These are phyloP conservation scores for Oxystoma pomonae DNA, from an alignment of 2,888 invertebrate genomes.

Conservation along the genomic window DNA sequence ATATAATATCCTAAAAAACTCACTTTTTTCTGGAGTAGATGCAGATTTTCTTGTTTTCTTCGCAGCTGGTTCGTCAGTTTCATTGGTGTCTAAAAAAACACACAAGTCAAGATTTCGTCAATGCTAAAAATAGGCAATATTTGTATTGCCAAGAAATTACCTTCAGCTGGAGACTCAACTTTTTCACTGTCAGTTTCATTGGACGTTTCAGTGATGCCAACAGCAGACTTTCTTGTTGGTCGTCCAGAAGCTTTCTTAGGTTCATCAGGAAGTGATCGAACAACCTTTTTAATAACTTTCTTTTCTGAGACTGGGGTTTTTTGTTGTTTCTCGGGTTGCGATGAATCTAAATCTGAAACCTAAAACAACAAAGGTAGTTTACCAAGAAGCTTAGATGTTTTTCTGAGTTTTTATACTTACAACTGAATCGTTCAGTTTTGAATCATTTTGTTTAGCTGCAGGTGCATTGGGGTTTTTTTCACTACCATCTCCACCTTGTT, in stretches of 20 bases:
- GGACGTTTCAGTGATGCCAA: not conserved
- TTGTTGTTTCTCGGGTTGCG: not conserved
- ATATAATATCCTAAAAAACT: no score
- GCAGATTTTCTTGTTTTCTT: not conserved
- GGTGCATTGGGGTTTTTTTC: slow-evolving; percentile 10
- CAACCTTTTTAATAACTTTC: slow-evolving; percentile 13
- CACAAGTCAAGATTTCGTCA: no score
- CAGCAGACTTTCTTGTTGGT: slow-evolving; percentile 8
- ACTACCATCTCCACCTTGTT: slow-evolving; percentile 40
- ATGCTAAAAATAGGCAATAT: no score
- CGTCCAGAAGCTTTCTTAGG: slow-evolving; percentile 8
- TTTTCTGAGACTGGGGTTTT: slow-evolving; percentile 13
- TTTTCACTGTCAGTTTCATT: not conserved
- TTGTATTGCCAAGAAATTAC: no score
- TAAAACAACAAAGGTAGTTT: slow-evolving; percentile 8
- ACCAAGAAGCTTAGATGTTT: no score
- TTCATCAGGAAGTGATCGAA: slow-evolving; percentile 6
- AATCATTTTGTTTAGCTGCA: not conserved
- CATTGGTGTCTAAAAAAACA: not conserved
- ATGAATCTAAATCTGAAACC: not conserved
- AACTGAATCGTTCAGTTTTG: not conserved
- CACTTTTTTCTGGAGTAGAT: not conserved
- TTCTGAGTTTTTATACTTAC: no score
- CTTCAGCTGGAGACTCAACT: not conserved
- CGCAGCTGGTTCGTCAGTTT: not conserved